phyloP scores from a whole-genome alignment of 2,888 invertebrate genomes.

The Prionchulus punctatus region DNA sequence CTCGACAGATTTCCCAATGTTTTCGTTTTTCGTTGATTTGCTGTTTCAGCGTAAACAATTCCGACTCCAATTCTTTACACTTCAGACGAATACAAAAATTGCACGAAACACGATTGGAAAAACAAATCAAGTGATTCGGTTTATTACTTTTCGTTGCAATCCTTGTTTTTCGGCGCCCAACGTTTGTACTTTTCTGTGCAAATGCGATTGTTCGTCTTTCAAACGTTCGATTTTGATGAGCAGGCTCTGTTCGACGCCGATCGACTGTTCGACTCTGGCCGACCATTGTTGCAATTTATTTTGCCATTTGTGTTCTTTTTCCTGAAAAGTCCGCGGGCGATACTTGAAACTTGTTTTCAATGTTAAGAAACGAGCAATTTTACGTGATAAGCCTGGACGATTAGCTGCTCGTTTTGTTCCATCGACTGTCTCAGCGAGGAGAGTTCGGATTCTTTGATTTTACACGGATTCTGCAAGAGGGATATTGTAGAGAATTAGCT shows the following conservation, averaged over 20 bases:
- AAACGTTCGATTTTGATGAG: slow-evolving; percentile 7
- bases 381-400: slow-evolving; percentile 44
- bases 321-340: neutral
- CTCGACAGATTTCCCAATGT: no score
- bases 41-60: slow-evolving; percentile 1
- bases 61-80: slow-evolving; percentile 5
- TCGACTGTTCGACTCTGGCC: neutral
- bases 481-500: no score
- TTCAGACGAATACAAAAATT: neutral
- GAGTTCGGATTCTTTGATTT: slow-evolving; percentile 55
- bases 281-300: slow-evolving; percentile 2
- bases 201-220: neutral
- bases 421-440: slow-evolving; percentile 52
- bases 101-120: neutral
- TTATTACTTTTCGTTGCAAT: slow-evolving; percentile 7
- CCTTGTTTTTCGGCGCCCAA: slow-evolving; percentile 5
- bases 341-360: no score
- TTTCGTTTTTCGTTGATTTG: no score
- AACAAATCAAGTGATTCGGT: neutral
- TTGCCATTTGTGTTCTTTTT: slow-evolving; percentile 11
- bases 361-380: no score
- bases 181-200: neutral
- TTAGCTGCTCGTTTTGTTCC: slow-evolving; percentile 58
- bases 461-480: no score
- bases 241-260: slow-evolving; percentile 6